Evolutionary conservation across 1,140 invertebrate species (phyloP).

Genomic region (Tetranychus urticae): DNA sequence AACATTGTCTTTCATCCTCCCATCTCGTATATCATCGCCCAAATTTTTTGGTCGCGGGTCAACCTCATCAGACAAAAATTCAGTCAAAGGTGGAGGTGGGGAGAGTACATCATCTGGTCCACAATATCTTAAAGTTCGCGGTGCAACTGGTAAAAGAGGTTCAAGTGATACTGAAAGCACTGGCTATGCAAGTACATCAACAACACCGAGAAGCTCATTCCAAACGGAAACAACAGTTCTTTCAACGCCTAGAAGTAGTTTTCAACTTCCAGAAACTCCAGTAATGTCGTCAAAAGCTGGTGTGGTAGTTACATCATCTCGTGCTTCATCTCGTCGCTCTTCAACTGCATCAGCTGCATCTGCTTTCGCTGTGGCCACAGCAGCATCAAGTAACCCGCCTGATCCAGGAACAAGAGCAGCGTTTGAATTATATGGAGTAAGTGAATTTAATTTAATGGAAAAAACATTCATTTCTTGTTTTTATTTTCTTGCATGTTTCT

Average conservation of each 20-base stretch:
- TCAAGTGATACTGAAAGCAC: slow-evolving; percentile 13
- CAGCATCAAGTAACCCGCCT: slow-evolving; percentile 50
- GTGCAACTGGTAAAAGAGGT: slow-evolving; percentile 12
- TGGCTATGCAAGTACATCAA: slow-evolving; percentile 10
- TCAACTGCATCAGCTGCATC: slow-evolving; percentile 67
- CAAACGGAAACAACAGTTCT: slow-evolving; percentile 17
- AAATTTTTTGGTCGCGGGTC: slow-evolving; percentile 1
- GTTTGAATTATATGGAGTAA: neutral
- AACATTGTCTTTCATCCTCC: neutral
- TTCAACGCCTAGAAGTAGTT: slow-evolving; percentile 26
- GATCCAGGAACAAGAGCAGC: slow-evolving; percentile 21
- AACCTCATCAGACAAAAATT: slow-evolving; percentile 1
- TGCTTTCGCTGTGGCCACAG: slow-evolving; percentile 75
- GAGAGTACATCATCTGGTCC: slow-evolving; percentile 5
- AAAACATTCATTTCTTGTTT: neutral
- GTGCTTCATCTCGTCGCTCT: slow-evolving; percentile 65
- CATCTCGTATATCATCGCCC: neutral
- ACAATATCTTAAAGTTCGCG: slow-evolving; percentile 13
- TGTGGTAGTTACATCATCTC: slow-evolving; percentile 73
- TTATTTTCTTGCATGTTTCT: neutral
- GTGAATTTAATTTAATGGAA: neutral
- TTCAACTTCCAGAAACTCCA: slow-evolving; percentile 30
- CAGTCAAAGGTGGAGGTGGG: neutral
- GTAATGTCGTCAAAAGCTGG: slow-evolving; percentile 45
- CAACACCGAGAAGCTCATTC: slow-evolving; percentile 15